phyloP scores from a whole-genome alignment of 1,140 invertebrate species.

The Bombus sibiricus region DNA sequence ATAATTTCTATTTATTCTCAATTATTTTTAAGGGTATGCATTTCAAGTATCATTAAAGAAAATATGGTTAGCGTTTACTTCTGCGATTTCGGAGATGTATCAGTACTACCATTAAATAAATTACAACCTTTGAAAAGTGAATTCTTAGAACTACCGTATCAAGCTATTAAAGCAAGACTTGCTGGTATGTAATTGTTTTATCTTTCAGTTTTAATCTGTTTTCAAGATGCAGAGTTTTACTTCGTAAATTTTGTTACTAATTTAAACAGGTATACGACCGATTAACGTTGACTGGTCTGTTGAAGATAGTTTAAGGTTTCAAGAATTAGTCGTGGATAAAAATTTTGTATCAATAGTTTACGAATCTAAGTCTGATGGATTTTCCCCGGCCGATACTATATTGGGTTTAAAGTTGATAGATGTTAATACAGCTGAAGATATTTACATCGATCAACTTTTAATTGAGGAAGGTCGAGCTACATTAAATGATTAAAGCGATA shows the following conservation, averaged over 20 bases:
- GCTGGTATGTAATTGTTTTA: conserved; percentile 76
- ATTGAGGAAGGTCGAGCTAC: conserved; percentile 82
- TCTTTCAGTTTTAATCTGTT: conserved; percentile 13
- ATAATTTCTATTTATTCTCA: conserved; percentile 9
- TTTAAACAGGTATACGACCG: conserved; percentile 82
- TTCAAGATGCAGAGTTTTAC: conserved; percentile 19
- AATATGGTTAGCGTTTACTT: conserved; percentile 82
- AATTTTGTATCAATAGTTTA: conserved; percentile 83
- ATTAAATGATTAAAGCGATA: conserved; percentile 15
- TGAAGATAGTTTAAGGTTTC: conserved; percentile 84
- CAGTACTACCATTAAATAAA: conserved; percentile 75
- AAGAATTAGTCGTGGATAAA: conserved; percentile 84
- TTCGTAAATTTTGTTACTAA: conserved; percentile 47
- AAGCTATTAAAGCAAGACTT: conserved; percentile 84
- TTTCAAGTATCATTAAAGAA: conserved; percentile 74
- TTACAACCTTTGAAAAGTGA: conserved; percentile 79
- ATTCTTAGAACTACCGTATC: conserved; percentile 83
- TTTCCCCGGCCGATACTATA: conserved; percentile 80
- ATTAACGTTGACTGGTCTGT: conserved; percentile 84
- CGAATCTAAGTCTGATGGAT: conserved; percentile 80
- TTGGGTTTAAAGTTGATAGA: conserved; percentile 84
- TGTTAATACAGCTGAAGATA: conserved; percentile 81
- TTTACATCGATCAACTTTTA: conserved; percentile 83
- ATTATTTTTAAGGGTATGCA: conserved; percentile 50
- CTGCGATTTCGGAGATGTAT: conserved; percentile 84